Base-by-base conservation (phyloP, 2,888 invertebrate genomes). In the Plagodis dolabraria region DNA sequence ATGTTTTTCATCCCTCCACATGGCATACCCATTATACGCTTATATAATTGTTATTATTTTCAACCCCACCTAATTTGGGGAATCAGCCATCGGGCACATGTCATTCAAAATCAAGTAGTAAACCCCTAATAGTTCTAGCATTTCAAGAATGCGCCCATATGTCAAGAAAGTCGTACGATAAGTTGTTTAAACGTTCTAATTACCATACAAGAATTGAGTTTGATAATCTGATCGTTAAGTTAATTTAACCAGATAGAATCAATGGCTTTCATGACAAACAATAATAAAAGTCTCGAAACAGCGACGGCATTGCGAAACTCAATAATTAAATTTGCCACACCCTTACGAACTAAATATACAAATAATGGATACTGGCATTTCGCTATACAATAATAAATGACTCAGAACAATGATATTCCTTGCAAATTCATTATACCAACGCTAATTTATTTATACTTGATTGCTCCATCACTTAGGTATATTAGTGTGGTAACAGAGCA, bases 251-350 rank as follows among this genome's bases (percentile, higher is more conserved):
- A 22, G 4, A 22, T 22, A 22, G 33, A n/a, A 11, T 33, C 40
- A 49, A 33, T 9, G 10, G 12, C 44, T 33, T 47, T 52, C 60
- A 11, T 60, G 60, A 45, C 51, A 48, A 55, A 38, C 7, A 22
- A 38, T 43, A 55, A 12, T 60, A 60, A 55, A 60, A 22, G 22
- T 22, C 22, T 22, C 4, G 22, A 1, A 4, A 4, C 22, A 22
- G 22, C 22, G 22, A 22, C 33, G 36, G 11, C 36, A 9, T 7
- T 43, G 43, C 40, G 40, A 22, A 51, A 38, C 7, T 12, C 49
- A 12, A 49, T 54, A 47, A 50, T 46, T 47, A 33, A 49, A 53
- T 64, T 52, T 47, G 36, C 55, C 56, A 47, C 43, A 22, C 59
- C 59, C 59, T 54, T 42, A 44, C 10, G 6, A 47, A 59, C 50